Conservation (phyloP, 2,888 invertebrate species). For the Prosapia bicincta region DNA sequence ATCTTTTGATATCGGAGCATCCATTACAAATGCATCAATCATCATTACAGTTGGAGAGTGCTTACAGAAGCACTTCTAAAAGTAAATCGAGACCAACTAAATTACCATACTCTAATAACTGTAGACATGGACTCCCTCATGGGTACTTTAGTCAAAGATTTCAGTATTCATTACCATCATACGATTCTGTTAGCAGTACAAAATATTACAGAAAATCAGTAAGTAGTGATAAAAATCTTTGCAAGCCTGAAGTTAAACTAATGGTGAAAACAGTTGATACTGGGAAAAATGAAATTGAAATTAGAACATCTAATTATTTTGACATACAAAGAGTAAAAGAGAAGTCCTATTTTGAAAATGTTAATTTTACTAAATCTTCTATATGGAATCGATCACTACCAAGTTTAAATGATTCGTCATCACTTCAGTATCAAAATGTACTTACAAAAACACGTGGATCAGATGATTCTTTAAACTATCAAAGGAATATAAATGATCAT, state of each 20-base stretch:
- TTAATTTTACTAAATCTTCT: constrained; percentile 4
- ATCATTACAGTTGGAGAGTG: constrained; percentile 32
- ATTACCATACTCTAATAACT: not conserved
- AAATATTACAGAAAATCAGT: not conserved
- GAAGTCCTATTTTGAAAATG: not conserved
- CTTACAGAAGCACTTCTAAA: constrained; percentile 24
- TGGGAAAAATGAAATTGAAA: constrained; percentile 52
- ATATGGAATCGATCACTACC: constrained; percentile 27
- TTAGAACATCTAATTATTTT: constrained; percentile 43
- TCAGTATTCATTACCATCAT: not conserved
- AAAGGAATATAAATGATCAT: constrained; percentile 9
- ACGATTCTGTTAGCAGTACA: constrained; percentile 6
- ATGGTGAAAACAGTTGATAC: constrained; percentile 50
- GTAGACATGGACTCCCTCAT: not conserved
- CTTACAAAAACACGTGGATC: constrained; percentile 7
- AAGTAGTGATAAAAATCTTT: not conserved
- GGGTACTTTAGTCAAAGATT: not conserved
- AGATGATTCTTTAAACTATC: constrained; percentile 20
- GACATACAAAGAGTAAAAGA: not conserved
- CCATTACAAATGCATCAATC: constrained; percentile 12
- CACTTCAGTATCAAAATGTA: constrained; percentile 5
- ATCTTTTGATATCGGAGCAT: not conserved
- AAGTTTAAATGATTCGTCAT: constrained; percentile 9
- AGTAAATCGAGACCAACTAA: not conserved
- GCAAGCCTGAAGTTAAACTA: constrained; percentile 51